Base-by-base conservation (phyloP, 1,140 invertebrate genomes). In the Bilobella aurantiaca region DNA sequence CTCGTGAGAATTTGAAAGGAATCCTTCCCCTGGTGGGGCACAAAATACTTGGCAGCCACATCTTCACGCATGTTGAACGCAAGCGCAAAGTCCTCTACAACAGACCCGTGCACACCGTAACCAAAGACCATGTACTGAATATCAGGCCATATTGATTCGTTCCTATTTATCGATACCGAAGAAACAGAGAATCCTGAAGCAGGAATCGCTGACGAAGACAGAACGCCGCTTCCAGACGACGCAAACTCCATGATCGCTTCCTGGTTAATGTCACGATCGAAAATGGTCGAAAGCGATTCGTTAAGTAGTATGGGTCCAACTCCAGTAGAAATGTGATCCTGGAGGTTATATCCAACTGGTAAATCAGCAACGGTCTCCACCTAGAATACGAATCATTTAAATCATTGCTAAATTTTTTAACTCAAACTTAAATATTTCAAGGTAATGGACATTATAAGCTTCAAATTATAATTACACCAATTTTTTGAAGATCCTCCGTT, bases 271-370 rank as follows among this genome's bases (percentile, higher is more conserved):
- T 68, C 67, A 2, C 64, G 27, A 3, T 59, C 60, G 1, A 32
- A 30, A 42, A 30, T 21, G 12, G 66, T 49, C 31, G 64, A 31
- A 0, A 63, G 23, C 5, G 69, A 29, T 21, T 46, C 37, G 31
- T 69, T 47, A n/a, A 68, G 66, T 8, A 65, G 16, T n/a, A 68
- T 65, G 0, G 69, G 69, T 1, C 63, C 60, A 5, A 61, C 30
- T 30, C 58, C 61, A 8, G 61, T 67, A 1, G 53, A 49, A 18
- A 69, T 49, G 30, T 81, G 80, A 63, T 81, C 79, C 64, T 80
- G 74, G 1, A 76, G 64, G 37, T 75, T 74, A n/a, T 67, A 31
- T 0, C 74, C 75, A 1, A 75, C 74, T 37, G 71, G 71, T n/a
- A 73, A 42, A 32, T 74, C 63, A 2, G 64, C 57, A 8, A 37